Conservation (phyloP, 2,888 invertebrate species). For the Dicyrtoma fusca region DNA sequence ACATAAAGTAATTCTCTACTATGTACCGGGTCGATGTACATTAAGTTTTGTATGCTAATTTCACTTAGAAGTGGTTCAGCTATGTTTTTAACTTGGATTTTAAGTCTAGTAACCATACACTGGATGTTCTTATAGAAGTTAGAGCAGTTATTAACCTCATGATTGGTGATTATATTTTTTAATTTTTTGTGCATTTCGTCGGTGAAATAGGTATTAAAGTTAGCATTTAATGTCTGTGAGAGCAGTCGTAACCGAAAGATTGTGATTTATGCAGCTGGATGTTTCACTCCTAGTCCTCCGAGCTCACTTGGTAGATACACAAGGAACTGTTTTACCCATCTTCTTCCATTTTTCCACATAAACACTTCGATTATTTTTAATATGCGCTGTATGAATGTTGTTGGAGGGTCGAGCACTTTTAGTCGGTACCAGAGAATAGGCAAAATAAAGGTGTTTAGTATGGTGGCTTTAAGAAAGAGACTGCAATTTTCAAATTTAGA, state of each 20-base stretch:
- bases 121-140: too few species aligned
- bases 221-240: background rate
- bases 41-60: too few species aligned
- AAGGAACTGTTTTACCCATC: background rate
- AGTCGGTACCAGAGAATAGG: slow-evolving; percentile 8
- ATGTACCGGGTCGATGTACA: too few species aligned
- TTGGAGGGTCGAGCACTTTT: slow-evolving; percentile 7
- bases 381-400: background rate
- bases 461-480: background rate
- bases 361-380: background rate
- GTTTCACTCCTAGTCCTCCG: background rate
- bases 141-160: too few species aligned
- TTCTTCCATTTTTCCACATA: background rate
- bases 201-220: background rate
- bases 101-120: too few species aligned
- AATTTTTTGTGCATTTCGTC: background rate
- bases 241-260: background rate
- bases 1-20: too few species aligned
- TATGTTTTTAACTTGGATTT: background rate
- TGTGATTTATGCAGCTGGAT: background rate
- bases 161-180: too few species aligned
- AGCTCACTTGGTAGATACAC: background rate
- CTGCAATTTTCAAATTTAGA: background rate
- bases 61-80: too few species aligned
- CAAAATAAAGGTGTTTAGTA: slow-evolving; percentile 9